Evolutionary conservation across 1,140 invertebrate species (phyloP).

Genomic region (Archegozetes longisetosus): DNA sequence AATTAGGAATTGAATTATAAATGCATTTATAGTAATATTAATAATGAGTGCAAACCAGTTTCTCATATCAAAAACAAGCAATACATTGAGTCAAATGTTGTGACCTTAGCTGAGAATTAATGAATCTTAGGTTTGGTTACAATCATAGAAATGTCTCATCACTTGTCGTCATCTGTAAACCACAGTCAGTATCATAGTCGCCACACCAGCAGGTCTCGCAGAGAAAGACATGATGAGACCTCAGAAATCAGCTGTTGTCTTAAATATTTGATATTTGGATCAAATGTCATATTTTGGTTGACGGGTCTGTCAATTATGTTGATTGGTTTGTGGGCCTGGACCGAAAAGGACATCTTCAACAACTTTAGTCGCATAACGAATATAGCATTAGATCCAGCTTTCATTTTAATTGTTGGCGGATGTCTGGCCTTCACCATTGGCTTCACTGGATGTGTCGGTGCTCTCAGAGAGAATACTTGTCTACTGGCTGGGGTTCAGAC

Average conservation of each 20-base stretch:
- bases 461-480: slow-evolving; percentile 51
- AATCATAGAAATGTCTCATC: too few species aligned
- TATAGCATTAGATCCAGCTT: slow-evolving; percentile 84
- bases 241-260: slow-evolving; percentile 86
- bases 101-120: too few species aligned
- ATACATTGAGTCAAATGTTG: too few species aligned
- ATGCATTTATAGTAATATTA: too few species aligned
- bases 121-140: too few species aligned
- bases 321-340: slow-evolving; percentile 90
- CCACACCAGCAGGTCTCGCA: neutral
- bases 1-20: too few species aligned
- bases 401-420: slow-evolving; percentile 76
- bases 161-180: neutral
- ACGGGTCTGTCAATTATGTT: slow-evolving; percentile 66
- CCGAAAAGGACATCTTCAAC: slow-evolving; percentile 87
- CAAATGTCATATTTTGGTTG: slow-evolving; percentile 95
- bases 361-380: slow-evolving; percentile 62
- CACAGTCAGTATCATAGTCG: neutral
- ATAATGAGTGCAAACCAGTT: too few species aligned
- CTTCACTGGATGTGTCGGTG: slow-evolving; percentile 92
- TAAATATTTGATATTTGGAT: slow-evolving; percentile 91
- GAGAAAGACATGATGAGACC: neutral
- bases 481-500: slow-evolving; percentile 64
- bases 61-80: too few species aligned
- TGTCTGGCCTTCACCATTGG: slow-evolving; percentile 83